A percentile compares a stretch with the other conserved stretches of the same genome.
These are phyloP conservation scores for Toxotes jaculatrix DNA, from an alignment of 2,113 vertebrate species.

Conservation along the genomic window DNA sequence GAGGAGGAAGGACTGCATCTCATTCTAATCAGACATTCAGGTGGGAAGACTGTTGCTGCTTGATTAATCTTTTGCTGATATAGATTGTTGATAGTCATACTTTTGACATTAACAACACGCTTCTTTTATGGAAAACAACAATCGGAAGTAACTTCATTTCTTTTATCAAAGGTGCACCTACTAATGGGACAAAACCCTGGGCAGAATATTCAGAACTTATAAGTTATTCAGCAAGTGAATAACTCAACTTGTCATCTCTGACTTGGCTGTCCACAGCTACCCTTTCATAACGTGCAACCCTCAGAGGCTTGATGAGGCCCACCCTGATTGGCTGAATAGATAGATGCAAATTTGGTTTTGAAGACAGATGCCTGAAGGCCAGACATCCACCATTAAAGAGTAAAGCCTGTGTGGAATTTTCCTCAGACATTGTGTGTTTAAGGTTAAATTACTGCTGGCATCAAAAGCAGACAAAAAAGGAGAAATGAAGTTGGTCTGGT, in stretches of 20 bases:
- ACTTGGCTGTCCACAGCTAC: neutral
- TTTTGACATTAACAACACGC: too few relatives aligned
- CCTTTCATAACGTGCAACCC: neutral
- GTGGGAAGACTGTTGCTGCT: neutral
- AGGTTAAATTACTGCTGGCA: constrained; percentile 7
- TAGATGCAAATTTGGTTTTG: constrained; percentile 4
- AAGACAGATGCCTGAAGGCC: constrained; percentile 19
- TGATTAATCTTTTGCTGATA: neutral
- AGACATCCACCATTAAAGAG: constrained; percentile 14
- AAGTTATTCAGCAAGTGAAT: neutral
- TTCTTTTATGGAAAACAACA: neutral
- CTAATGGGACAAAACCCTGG: neutral
- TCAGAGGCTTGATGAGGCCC: constrained; percentile 5
- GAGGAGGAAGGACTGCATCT: neutral
- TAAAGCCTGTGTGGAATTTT: neutral
- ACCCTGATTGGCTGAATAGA: constrained; percentile 9
- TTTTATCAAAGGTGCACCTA: neutral
- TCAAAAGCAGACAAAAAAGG: constrained; percentile 5
- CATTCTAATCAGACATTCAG: constrained; percentile 1
- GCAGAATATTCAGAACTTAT: neutral
- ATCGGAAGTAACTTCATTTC: neutral
- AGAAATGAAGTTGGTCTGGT: constrained; percentile 5
- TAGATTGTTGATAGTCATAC: too few relatives aligned
- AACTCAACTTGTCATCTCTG: constrained; percentile 10
- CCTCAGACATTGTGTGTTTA: neutral